A percentile compares a stretch with the other conserved stretches of the same genome.
These are phyloP conservation scores for Aldabrachelys gigantea DNA, from an alignment of 2,113 vertebrate species.

Conservation along the genomic window DNA sequence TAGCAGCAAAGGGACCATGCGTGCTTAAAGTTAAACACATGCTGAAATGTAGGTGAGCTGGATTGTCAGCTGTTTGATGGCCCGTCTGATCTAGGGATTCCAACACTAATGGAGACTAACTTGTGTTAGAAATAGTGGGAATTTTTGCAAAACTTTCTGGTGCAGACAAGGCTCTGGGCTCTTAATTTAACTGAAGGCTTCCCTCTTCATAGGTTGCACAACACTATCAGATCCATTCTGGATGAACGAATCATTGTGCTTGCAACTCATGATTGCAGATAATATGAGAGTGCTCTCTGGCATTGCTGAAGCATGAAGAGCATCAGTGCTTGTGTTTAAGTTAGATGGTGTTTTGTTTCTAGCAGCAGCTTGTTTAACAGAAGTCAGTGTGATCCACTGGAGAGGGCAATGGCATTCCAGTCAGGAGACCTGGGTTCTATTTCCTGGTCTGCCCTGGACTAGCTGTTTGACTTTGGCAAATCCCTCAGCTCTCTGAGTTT, in stretches of 20 bases:
- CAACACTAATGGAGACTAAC: not conserved
- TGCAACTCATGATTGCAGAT: not conserved
- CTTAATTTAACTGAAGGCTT: not conserved
- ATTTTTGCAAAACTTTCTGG: not conserved
- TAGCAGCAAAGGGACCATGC: not conserved
- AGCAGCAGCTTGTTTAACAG: not conserved
- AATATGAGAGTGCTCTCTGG: not conserved
- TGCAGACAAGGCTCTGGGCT: not conserved
- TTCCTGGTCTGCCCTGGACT: not conserved
- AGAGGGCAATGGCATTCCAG: not conserved
- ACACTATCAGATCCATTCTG: not conserved
- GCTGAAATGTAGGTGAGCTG: not conserved
- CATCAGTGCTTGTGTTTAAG: not conserved
- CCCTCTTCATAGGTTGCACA: not conserved
- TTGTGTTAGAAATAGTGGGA: not conserved
- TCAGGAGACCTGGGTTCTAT: not conserved
- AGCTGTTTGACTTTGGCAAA: not conserved
- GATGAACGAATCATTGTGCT: constrained; percentile 8
- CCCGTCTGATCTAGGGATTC: not conserved
- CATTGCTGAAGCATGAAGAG: not conserved
- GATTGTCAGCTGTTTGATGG: not conserved
- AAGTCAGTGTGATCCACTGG: not conserved
- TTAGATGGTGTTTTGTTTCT: not conserved
- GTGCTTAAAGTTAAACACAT: not conserved
- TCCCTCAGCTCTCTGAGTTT: not conserved